Conservation (phyloP, 1,140 invertebrate species). For the Euborellia annulipes region DNA sequence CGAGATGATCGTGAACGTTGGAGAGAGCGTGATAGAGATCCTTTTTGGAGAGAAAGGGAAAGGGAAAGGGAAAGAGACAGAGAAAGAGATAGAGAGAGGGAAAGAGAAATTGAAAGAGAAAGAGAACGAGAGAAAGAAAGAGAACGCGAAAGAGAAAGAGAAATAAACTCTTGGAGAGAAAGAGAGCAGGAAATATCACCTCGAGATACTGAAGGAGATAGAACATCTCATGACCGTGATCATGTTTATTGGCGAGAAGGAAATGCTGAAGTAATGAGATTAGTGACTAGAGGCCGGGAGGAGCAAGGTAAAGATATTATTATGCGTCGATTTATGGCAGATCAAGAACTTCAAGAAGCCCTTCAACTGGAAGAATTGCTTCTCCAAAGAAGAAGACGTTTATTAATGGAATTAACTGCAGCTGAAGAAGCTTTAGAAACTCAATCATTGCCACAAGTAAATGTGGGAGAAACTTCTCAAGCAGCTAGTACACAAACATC, state of each 20-base stretch:
- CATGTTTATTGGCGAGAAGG: conserved; percentile 65
- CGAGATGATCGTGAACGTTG: conserved; percentile 20
- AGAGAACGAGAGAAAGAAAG: too few species aligned
- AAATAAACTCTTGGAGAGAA: too few species aligned
- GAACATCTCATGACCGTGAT: conserved; percentile 28
- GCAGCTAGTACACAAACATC: neutral
- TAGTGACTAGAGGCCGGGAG: conserved; percentile 52
- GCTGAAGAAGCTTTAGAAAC: conserved; percentile 16
- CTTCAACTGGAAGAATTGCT: conserved; percentile 18
- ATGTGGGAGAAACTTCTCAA: conserved; percentile 27
- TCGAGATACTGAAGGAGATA: too few species aligned
- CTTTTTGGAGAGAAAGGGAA: conserved; percentile 18
- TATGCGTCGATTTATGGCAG: conserved; percentile 63
- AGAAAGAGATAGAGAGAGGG: too few species aligned
- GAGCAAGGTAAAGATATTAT: conserved; percentile 62
- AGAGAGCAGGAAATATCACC: too few species aligned
- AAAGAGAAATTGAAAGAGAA: too few species aligned
- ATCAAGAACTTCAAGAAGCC: conserved; percentile 34
- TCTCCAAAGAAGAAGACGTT: conserved; percentile 20
- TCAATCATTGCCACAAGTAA: conserved; percentile 22
- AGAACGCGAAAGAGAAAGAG: too few species aligned
- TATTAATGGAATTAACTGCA: conserved; percentile 23
- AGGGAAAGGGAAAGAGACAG: too few species aligned
- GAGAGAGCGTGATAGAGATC: conserved; percentile 15
- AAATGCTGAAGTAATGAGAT: conserved; percentile 59